These are phyloP conservation scores for Oncopeltus fasciatus DNA, from an alignment of 1,140 invertebrate species.

Conservation along the genomic window DNA sequence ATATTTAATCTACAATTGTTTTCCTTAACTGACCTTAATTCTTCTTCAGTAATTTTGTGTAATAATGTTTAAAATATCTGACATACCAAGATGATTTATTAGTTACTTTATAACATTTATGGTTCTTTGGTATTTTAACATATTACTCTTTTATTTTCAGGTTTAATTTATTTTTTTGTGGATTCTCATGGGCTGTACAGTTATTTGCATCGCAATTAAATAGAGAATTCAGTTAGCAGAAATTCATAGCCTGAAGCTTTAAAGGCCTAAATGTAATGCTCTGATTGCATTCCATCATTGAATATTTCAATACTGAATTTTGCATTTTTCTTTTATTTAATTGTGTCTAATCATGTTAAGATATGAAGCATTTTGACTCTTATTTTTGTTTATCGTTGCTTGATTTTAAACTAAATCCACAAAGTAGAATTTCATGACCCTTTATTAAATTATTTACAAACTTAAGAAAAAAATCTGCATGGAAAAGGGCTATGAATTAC, in stretches of 20 bases:
- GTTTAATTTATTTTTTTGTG: not conserved
- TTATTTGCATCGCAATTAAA: not conserved
- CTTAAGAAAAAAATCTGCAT: not conserved
- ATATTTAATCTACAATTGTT: too few relatives aligned
- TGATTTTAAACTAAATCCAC: not conserved
- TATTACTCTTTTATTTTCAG: too few relatives aligned
- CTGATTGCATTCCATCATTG: not conserved
- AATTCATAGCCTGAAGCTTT: not conserved
- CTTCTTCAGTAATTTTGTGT: too few relatives aligned
- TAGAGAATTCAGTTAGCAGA: not conserved
- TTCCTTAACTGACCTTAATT: too few relatives aligned
- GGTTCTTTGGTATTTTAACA: too few relatives aligned
- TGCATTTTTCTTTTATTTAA: too few relatives aligned
- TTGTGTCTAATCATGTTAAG: not conserved
- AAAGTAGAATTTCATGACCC: not conserved
- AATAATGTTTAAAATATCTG: too few relatives aligned
- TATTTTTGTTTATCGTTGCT: not conserved
- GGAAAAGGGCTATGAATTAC: conserved; percentile 2
- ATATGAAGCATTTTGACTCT: not conserved
- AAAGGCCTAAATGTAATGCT: not conserved
- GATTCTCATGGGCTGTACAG: not conserved
- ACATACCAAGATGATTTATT: too few relatives aligned
- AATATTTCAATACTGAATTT: too few relatives aligned
- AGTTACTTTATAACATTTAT: too few relatives aligned
- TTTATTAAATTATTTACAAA: not conserved